Conservation (phyloP, 1,140 invertebrate species). For the Ooceraea biroi region DNA sequence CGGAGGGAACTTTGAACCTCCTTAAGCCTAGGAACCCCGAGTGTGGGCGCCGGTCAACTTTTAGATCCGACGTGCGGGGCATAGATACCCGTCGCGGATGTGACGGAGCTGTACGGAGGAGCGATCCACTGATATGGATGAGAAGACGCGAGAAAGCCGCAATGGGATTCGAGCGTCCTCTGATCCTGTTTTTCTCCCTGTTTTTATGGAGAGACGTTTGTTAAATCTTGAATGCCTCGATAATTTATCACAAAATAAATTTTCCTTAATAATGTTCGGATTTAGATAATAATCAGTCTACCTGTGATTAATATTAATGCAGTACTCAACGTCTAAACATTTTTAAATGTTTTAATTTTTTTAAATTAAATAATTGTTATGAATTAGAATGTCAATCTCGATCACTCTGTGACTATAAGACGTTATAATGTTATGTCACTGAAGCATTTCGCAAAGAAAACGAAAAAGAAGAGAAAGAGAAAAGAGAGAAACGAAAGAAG, state of each 20-base stretch:
- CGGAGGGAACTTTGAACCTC: conserved; percentile 78
- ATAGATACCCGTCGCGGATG: conserved; percentile 61
- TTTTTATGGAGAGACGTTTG: neutral
- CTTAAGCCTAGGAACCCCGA: conserved; percentile 76
- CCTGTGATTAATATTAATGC: too few relatives aligned
- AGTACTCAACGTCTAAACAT: too few relatives aligned
- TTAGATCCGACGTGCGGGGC: conserved; percentile 65
- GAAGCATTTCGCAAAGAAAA: neutral
- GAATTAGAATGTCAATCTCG: neutral
- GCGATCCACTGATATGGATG: conserved; percentile 44
- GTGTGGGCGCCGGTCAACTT: conserved; percentile 76
- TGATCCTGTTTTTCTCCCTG: neutral
- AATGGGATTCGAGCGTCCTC: neutral
- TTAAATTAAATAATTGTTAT: neutral
- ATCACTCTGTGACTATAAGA: neutral
- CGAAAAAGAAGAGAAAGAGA: neutral
- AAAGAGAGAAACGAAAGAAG: neutral
- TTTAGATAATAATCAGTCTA: too few relatives aligned
- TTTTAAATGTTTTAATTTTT: too few relatives aligned
- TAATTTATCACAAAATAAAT: too few relatives aligned
- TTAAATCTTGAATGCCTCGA: too few relatives aligned
- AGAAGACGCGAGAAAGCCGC: neutral
- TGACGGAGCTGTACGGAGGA: conserved; percentile 60
- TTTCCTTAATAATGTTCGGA: too few relatives aligned
- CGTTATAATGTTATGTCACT: neutral